Percentiles rank a stretch among this genome's conserved stretches.
Evolutionary conservation across 2,113 vertebrate species (phyloP).

Genomic region (Eclectus roratus): DNA sequence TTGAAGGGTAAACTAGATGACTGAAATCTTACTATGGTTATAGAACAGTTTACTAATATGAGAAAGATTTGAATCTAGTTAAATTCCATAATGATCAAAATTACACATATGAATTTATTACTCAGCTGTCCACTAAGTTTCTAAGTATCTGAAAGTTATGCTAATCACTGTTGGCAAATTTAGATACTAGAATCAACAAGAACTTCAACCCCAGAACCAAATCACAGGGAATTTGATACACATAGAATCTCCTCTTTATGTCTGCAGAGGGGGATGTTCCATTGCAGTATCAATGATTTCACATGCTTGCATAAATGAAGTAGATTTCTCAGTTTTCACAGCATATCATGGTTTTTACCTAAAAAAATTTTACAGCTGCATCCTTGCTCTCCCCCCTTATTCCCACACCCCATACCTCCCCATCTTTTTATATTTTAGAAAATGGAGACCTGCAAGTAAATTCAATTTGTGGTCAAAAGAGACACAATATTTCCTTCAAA

Average conservation of each 20-base stretch:
- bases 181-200: neutral
- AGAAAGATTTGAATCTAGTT: neutral
- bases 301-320: neutral
- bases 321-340: neutral
- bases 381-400: neutral
- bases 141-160: neutral
- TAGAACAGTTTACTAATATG: neutral
- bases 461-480: slow-evolving; percentile 44
- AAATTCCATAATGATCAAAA: neutral
- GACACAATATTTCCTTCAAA: slow-evolving; percentile 41
- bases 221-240: neutral
- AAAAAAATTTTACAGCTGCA: neutral
- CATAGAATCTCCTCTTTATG: neutral
- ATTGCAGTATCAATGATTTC: neutral
- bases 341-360: neutral
- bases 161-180: neutral
- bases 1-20: neutral
- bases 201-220: neutral
- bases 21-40: neutral
- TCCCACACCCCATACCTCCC: neutral
- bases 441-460: slow-evolving; percentile 35
- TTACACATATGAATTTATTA: neutral
- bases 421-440: slow-evolving; percentile 21
- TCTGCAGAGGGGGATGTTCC: neutral
- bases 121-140: neutral